Evolutionary conservation across 2,797 vertebrate genomes (phyloP).

Genomic region (Anguilla pacifica): DNA sequence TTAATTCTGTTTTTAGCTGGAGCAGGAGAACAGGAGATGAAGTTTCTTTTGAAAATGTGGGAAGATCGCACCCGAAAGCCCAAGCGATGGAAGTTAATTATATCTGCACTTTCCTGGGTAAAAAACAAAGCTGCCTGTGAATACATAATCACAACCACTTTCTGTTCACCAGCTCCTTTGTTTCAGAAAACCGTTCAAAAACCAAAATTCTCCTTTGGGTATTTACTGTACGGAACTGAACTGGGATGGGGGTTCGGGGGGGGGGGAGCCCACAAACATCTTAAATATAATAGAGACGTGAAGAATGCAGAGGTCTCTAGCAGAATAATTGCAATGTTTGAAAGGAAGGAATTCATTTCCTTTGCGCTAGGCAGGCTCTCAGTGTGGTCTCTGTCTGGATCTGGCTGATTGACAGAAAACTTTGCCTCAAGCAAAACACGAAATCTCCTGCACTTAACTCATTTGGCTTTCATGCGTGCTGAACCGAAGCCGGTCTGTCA

Average conservation of each 20-base stretch:
- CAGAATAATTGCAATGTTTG: constrained; percentile 23
- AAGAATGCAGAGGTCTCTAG: not conserved
- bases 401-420: constrained; percentile 17
- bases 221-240: constrained; percentile 10
- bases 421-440: constrained; percentile 27
- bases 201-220: not conserved
- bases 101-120: constrained; percentile 49
- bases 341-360: constrained; percentile 11
- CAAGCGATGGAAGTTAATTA: constrained; percentile 43
- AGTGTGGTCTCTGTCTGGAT: constrained; percentile 6
- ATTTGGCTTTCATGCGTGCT: not conserved
- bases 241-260: too few relatives aligned
- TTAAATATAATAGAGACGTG: not conserved
- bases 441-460: constrained; percentile 32
- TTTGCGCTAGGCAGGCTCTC: not conserved
- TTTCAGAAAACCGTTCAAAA: not conserved
- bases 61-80: constrained; percentile 40
- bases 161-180: not conserved
- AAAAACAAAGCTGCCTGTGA: constrained; percentile 45
- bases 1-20: constrained; percentile 58
- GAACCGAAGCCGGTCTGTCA: not conserved
- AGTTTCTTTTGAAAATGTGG: constrained; percentile 45
- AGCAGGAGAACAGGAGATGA: constrained; percentile 35
- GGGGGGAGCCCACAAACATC: not conserved
- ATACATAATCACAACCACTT: constrained; percentile 41